Conservation (phyloP, 2,888 invertebrate species). For the Lymantria monacha region DNA sequence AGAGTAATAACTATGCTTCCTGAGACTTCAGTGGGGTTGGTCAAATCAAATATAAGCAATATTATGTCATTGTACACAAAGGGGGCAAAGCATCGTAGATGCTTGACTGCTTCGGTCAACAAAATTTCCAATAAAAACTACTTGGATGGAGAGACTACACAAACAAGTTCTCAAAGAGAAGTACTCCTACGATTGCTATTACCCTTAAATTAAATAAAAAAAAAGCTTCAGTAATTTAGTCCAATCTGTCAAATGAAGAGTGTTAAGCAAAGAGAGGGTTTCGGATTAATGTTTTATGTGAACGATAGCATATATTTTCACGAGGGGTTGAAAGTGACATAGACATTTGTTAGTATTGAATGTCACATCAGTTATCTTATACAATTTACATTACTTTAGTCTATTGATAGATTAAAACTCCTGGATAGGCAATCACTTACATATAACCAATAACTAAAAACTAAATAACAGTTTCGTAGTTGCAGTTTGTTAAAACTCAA, state of each 20-base stretch:
- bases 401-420: too few relatives aligned
- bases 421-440: too few relatives aligned
- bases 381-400: slow-evolving; percentile 22
- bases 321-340: slow-evolving; percentile 40
- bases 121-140: slow-evolving; percentile 77
- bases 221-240: slow-evolving; percentile 76
- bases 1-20: slow-evolving; percentile 43
- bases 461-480: too few relatives aligned
- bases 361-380: slow-evolving; percentile 27
- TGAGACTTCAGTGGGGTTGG: slow-evolving; percentile 47
- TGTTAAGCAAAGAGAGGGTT: slow-evolving; percentile 78
- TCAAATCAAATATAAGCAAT: slow-evolving; percentile 71
- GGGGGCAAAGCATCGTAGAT: slow-evolving; percentile 47
- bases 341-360: slow-evolving; percentile 31
- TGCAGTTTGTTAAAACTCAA: too few relatives aligned
- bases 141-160: slow-evolving; percentile 56
- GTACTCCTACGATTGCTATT: slow-evolving; percentile 59
- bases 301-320: slow-evolving; percentile 59
- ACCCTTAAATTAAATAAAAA: slow-evolving; percentile 79
- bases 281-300: slow-evolving; percentile 67
- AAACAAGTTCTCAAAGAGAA: slow-evolving; percentile 58
- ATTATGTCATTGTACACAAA: slow-evolving; percentile 67
- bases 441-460: too few relatives aligned
- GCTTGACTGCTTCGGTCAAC: slow-evolving; percentile 64
- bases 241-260: slow-evolving; percentile 81